A percentile compares a stretch with the other conserved stretches of the same genome.
phyloP scores from a whole-genome alignment of 2,797 vertebrate genomes.

The Ceryle rudis region DNA sequence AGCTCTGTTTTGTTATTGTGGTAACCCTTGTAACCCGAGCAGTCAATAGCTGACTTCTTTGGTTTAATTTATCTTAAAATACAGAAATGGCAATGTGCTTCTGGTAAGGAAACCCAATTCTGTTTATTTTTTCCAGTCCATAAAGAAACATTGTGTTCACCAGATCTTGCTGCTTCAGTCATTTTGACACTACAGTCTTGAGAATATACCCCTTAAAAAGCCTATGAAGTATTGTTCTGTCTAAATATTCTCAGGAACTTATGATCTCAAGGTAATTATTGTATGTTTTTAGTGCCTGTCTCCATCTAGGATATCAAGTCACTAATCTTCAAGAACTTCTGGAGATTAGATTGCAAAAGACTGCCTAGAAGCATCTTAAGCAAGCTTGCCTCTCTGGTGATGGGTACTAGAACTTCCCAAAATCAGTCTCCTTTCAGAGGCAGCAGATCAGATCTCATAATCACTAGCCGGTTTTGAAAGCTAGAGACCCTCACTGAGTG shows the following conservation, averaged over 20 bases:
- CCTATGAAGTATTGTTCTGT: not conserved
- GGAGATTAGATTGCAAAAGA: slow-evolving; percentile 3
- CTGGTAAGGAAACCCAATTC: slow-evolving; percentile 73
- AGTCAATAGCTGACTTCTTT: slow-evolving; percentile 72
- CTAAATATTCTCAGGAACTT: not conserved
- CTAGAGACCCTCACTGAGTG: not conserved
- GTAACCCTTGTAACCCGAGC: slow-evolving; percentile 72
- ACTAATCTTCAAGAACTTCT: not conserved
- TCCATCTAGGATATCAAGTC: not conserved
- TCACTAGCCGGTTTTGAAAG: not conserved
- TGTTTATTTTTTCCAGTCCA: slow-evolving; percentile 53
- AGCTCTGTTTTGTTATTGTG: slow-evolving; percentile 65
- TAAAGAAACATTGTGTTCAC: slow-evolving; percentile 51
- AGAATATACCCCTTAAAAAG: not conserved
- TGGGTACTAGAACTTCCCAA: not conserved
- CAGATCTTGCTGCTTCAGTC: slow-evolving; percentile 15
- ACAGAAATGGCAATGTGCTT: slow-evolving; percentile 70
- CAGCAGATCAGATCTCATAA: not conserved
- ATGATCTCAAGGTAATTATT: not conserved
- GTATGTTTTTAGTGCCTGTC: not conserved
- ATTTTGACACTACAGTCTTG: not conserved
- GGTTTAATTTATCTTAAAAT: slow-evolving; percentile 75
- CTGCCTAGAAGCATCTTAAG: not conserved
- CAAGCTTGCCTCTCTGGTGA: not conserved
- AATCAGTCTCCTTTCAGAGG: not conserved